phyloP scores from a whole-genome alignment of 2,797 vertebrate genomes.

The Rachycentron canadum region DNA sequence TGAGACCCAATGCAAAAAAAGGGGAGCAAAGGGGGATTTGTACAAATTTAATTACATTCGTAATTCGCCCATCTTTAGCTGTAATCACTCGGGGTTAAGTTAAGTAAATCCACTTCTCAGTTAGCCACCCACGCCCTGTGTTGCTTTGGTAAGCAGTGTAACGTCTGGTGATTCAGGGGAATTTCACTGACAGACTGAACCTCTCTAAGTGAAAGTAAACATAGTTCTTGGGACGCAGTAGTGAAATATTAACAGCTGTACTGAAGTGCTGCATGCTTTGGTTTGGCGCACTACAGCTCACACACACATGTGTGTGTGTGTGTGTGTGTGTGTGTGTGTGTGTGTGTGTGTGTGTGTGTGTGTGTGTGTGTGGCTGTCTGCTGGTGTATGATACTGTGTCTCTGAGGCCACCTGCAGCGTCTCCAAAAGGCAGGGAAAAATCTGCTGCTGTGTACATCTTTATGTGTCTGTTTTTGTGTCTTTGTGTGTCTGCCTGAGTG shows the following conservation, averaged over 20 bases:
- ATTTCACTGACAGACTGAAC: constrained; percentile 63
- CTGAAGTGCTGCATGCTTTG: constrained; percentile 40
- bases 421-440: constrained; percentile 59
- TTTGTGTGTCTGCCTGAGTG: constrained; percentile 50
- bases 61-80: constrained; percentile 76
- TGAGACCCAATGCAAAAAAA: constrained; percentile 70
- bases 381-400: constrained; percentile 55
- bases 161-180: constrained; percentile 48
- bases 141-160: constrained; percentile 19
- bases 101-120: constrained; percentile 70
- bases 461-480: constrained; percentile 46
- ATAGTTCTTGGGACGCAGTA: constrained; percentile 50
- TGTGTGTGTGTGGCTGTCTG: constrained; percentile 30
- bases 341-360: constrained; percentile 1
- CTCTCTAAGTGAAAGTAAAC: constrained; percentile 73
- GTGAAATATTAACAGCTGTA: constrained; percentile 78
- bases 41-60: constrained; percentile 80
- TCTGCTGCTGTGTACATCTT: constrained; percentile 39
- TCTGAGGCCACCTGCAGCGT: constrained; percentile 72
- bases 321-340: neutral
- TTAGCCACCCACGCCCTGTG: constrained; percentile 57
- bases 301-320: neutral
- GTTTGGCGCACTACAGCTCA: constrained; percentile 29
- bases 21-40: constrained; percentile 71
- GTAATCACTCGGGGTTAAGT: constrained; percentile 75